phyloP scores from a whole-genome alignment of 2,797 vertebrate species.

The Crocidura indochinensis region DNA sequence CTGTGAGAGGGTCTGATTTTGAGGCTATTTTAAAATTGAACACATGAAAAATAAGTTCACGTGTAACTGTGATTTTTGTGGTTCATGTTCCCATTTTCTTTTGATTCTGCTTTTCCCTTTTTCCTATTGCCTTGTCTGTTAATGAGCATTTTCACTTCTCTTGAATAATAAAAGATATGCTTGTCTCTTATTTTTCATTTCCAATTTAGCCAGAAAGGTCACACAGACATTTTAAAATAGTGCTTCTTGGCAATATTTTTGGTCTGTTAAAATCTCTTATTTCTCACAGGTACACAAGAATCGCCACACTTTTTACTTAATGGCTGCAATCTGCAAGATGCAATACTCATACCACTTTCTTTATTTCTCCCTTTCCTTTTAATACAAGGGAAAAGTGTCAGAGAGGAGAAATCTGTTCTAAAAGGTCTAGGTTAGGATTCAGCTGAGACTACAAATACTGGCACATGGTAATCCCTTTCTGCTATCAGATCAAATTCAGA shows the following conservation, averaged over 20 bases:
- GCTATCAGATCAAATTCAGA: conserved; percentile 73
- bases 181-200: conserved; percentile 79
- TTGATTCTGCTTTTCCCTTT: conserved; percentile 28
- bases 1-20: not conserved
- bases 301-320: conserved; percentile 59
- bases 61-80: not conserved
- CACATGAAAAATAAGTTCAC: not conserved
- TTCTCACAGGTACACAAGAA: conserved; percentile 48
- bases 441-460: conserved; percentile 4
- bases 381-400: not conserved
- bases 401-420: conserved; percentile 47
- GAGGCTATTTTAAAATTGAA: not conserved
- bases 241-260: conserved; percentile 73
- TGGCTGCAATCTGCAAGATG: conserved; percentile 50
- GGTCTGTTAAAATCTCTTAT: conserved; percentile 69
- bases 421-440: conserved; percentile 51
- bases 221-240: conserved; percentile 77
- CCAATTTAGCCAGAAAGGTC: conserved; percentile 80
- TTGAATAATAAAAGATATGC: conserved; percentile 60
- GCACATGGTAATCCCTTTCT: conserved; percentile 50
- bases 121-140: conserved; percentile 59
- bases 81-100: conserved; percentile 27
- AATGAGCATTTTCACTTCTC: conserved; percentile 61
- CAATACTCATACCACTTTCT: conserved; percentile 41
- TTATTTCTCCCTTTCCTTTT: not conserved